Base-by-base conservation (phyloP, 1,140 invertebrate species). In the Calliphora vicina region DNA sequence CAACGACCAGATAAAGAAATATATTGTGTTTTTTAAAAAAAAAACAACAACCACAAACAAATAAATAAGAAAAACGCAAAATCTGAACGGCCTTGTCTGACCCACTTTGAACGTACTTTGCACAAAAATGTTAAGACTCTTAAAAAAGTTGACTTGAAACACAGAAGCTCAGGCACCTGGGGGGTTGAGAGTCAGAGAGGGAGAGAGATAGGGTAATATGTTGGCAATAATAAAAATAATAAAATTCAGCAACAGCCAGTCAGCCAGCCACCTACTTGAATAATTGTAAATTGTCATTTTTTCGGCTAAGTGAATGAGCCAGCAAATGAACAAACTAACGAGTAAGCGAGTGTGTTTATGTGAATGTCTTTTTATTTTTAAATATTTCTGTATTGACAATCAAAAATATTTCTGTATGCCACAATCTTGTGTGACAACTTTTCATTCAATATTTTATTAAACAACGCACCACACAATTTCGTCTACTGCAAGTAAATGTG, bases 21-120 rank as follows among this genome's bases (percentile, higher is more conserved):
- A 57, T 57, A n/a, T n/a, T n/a, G n/a, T n/a, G n/a, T 15, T 57
- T 2, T 57, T 4, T 57, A 57, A 5, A 67, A 23, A 67, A 23
- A 23, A 43, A 20, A 76, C 27, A 76, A 35, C 73, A 43, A 76
- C 35, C 35, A 35, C 45, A 50, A 13, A 50, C 13, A 17, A 76
- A 43, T 10, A 23, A 17, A 43, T 13, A 76, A 35, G 12, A 23
- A 43, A 80, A 45, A 12, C 76, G 76, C 42, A 81, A 67, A 20
- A 67, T 29, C 80, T 67, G 80, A 85, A 82, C 87, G 87, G 87
- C 87, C 87, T 88, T 88, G 87, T 84, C 87, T 88, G 87, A 88
- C 87, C 87, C 86, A 88, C 87, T 88, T 88, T 42, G 42, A 42
- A 76, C 73, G 73, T 76, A 76, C 73, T 76, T 76, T 76, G n/a